Evolutionary conservation across 1,140 invertebrate genomes (phyloP).

Genomic region (Aphelinus certus): DNA sequence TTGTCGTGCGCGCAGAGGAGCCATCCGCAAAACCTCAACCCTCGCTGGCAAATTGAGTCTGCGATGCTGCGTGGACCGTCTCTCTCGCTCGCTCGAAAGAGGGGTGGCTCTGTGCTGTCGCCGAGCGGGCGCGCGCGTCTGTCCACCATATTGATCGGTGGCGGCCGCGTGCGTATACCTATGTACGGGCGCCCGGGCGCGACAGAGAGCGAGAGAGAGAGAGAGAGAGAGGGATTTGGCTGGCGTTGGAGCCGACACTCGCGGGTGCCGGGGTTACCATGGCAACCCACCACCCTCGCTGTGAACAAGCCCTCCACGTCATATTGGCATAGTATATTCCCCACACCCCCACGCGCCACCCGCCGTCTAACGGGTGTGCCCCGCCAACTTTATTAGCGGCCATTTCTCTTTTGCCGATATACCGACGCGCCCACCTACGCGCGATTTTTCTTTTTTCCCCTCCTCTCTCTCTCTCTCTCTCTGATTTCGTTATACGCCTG

Average conservation of each 20-base stretch:
- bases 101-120: not conserved
- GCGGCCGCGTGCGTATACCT: slow-evolving; percentile 46
- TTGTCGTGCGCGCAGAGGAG: too few species aligned
- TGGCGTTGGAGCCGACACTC: slow-evolving; percentile 71
- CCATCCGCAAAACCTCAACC: too few species aligned
- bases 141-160: slow-evolving; percentile 66
- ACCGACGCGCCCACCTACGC: too few species aligned
- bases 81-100: not conserved
- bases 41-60: slow-evolving; percentile 56
- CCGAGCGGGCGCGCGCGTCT: slow-evolving; percentile 49
- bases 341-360: slow-evolving; percentile 58
- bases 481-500: too few species aligned
- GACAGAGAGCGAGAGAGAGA: slow-evolving; percentile 41
- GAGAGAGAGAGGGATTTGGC: slow-evolving; percentile 58
- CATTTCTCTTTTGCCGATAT: slow-evolving; percentile 10
- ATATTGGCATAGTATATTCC: slow-evolving; percentile 67
- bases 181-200: slow-evolving; percentile 10
- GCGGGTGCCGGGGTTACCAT: slow-evolving; percentile 71
- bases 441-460: not conserved
- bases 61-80: slow-evolving; percentile 2
- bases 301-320: slow-evolving; percentile 67
- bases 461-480: not conserved
- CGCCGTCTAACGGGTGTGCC: slow-evolving; percentile 62
- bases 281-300: slow-evolving; percentile 68
- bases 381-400: slow-evolving; percentile 29